A percentile compares a stretch with the other conserved stretches of the same genome.
phyloP scores from a whole-genome alignment of 2,888 invertebrate species.

The Zygogramma bicolorata region DNA sequence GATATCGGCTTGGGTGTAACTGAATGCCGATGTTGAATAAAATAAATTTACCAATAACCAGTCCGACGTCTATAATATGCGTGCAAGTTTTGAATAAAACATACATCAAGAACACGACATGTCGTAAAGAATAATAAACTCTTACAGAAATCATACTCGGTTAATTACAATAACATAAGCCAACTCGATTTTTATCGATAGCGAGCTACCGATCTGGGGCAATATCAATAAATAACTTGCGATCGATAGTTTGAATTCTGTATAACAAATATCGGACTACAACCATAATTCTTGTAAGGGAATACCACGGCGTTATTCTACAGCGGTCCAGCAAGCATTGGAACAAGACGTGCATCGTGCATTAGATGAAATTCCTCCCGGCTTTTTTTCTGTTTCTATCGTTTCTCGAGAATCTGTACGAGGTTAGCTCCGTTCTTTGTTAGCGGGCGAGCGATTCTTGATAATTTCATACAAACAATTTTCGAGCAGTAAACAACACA shows the following conservation, averaged over 20 bases:
- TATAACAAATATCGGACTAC: constrained; percentile 46
- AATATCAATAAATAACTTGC: constrained; percentile 42
- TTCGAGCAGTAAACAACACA: neutral
- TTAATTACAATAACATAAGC: constrained; percentile 48
- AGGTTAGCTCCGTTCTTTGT: neutral
- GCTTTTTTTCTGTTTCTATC: neutral
- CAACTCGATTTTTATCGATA: constrained; percentile 36
- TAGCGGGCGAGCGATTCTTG: neutral
- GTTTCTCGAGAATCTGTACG: neutral
- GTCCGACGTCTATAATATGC: constrained; percentile 14
- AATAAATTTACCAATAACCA: neutral
- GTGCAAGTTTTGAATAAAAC: constrained; percentile 42
- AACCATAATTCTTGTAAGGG: constrained; percentile 39
- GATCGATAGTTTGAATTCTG: constrained; percentile 40
- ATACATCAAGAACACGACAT: constrained; percentile 37
- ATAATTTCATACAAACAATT: too few relatives aligned
- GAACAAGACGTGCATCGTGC: neutral
- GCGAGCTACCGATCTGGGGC: constrained; percentile 42
- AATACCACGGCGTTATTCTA: constrained; percentile 19
- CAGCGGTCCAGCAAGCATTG: constrained; percentile 1
- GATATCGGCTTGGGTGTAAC: neutral
- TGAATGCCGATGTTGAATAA: neutral
- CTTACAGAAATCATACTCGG: constrained; percentile 34
- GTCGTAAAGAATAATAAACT: constrained; percentile 35
- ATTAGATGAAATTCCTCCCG: neutral